Conservation (phyloP, 92 coral and sea anemone genomes). For the Porites evermanni region DNA sequence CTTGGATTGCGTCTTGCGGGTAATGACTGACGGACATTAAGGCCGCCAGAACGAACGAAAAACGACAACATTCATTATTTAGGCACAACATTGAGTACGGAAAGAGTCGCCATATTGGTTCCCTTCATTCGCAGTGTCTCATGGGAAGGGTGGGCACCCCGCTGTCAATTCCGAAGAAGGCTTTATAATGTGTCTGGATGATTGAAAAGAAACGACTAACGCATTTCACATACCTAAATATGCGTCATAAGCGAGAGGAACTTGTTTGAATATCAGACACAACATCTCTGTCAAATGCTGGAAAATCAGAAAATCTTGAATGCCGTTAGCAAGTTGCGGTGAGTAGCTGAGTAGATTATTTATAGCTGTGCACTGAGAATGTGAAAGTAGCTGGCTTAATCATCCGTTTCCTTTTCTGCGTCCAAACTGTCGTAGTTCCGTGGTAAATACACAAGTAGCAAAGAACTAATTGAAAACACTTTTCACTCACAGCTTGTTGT, state of each 20-base stretch:
- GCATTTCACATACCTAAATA: not conserved
- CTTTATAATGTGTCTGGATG: not conserved
- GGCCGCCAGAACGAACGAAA: conserved; percentile 74
- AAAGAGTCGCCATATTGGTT: conserved; percentile 86
- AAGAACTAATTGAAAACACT: not conserved
- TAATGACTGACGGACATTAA: conserved; percentile 78
- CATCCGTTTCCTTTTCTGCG: not conserved
- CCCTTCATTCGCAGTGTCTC: too few species aligned
- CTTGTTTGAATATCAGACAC: too few species aligned
- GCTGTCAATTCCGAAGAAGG: too few species aligned
- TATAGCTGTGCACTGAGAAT: conserved; percentile 2
- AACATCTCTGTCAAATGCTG: not conserved
- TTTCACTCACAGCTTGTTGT: not conserved
- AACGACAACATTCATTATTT: conserved; percentile 60
- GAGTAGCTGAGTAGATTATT: not conserved
- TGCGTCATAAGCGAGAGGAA: too few species aligned
- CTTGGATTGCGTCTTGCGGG: conserved; percentile 89
- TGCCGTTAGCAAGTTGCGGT: not conserved
- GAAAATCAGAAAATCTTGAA: conserved; percentile 11
- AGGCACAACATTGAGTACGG: not conserved
- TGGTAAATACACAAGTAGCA: not conserved
- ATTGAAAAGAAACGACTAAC: not conserved
- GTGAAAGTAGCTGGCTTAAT: not conserved
- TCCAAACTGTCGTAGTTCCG: not conserved
- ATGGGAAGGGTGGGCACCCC: too few species aligned